Evolutionary conservation across 2,888 invertebrate genomes (phyloP), one percentile per base, ranked within the genome.

Genomic region (Nemurella pictetii): DNA sequence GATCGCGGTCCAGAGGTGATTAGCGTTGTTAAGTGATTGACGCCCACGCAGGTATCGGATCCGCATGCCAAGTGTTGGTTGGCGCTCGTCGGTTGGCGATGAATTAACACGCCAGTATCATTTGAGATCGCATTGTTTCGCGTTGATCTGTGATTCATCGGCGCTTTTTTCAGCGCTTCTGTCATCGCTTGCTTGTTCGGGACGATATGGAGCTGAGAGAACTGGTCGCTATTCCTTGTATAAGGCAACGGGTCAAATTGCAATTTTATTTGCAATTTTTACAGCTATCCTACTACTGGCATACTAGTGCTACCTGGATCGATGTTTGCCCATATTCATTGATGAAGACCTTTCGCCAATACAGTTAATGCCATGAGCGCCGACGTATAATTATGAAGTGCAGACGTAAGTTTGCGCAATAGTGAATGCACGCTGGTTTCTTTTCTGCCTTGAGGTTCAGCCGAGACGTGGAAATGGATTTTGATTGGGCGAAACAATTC

Each of bases 241-340:
- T 55, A 12, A 55, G 55, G 55, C 55, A 55, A 55, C 55, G 20
- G 55, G 55, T 55, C 55, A 55, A 55, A 55, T 55, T 3, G 55
- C 5, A 55, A 55, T 55, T 55, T 55, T 55, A 55, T 55, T 55
- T 55, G 55, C 55, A 55, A 55, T 55, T 55, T 55, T 55, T 55
- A 55, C 55, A 55, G 55, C 55, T 55, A 55, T 2, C 55, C 55
- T 55, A 55, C 55, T 55, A 55, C 55, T 55, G 55, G 55, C 55
- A 55, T 55, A 55, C 55, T 55, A 55, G 9, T 55, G 9, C 55
- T 55, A 55, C 15, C 20, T 55, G 55, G 20, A 55, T 55, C 55
- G 15, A 55, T 55, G 15, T 12, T 55, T 75, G 75, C 75, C 75
- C 75, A 75, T 75, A 75, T 75, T 75, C 75, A 75, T 75, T 75